Evolutionary conservation across 2,797 vertebrate species (phyloP).

Genomic region (Neosilurus hyrtlii): DNA sequence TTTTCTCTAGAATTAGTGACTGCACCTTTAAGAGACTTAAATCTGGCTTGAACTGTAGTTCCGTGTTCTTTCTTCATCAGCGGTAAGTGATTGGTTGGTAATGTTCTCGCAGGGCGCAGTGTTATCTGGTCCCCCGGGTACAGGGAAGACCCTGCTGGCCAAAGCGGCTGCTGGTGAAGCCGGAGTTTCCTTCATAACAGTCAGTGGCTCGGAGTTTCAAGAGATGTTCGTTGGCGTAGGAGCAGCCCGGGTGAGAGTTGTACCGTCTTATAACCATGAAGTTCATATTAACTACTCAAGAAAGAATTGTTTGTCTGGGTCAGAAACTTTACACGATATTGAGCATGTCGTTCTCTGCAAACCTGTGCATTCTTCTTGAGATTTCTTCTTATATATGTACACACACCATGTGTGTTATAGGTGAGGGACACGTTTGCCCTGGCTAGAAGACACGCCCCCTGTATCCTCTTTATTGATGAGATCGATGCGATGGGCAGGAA

Average conservation of each 20-base stretch:
- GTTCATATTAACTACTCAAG: neutral
- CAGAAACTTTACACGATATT: neutral
- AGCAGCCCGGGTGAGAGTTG: constrained; percentile 67
- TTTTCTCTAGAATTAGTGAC: too few species aligned
- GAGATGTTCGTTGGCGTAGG: constrained; percentile 87
- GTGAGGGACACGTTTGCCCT: constrained; percentile 76
- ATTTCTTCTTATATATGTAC: neutral
- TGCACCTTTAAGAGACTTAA: neutral
- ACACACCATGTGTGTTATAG: constrained; percentile 54
- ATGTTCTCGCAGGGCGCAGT: constrained; percentile 21
- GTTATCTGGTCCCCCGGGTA: constrained; percentile 43
- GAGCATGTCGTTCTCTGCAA: neutral
- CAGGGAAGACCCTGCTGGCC: constrained; percentile 50
- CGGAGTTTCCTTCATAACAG: constrained; percentile 81
- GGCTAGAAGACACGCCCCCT: constrained; percentile 78
- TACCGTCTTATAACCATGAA: neutral
- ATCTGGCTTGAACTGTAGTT: neutral
- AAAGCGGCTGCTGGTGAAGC: constrained; percentile 60
- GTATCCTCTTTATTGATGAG: constrained; percentile 83
- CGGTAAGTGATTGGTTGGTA: too few species aligned
- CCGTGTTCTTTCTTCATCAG: neutral
- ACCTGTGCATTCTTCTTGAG: neutral
- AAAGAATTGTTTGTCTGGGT: neutral
- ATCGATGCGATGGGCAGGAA: constrained; percentile 80
- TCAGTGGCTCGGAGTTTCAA: constrained; percentile 81